phyloP scores from a whole-genome alignment of 2,113 vertebrate genomes.

The Turnix velox region DNA sequence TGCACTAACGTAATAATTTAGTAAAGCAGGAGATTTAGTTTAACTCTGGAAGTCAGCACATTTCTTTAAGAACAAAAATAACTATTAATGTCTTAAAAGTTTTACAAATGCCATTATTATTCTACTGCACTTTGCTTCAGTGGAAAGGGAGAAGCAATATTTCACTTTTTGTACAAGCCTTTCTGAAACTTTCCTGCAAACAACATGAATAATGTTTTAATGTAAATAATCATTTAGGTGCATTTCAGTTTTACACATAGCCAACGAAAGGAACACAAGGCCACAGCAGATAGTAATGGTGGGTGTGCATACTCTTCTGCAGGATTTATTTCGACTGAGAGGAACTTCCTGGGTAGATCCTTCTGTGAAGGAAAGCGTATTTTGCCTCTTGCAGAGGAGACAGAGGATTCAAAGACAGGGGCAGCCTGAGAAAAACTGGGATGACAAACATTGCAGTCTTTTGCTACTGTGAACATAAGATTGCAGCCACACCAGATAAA shows the following conservation, averaged over 20 bases:
- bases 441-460: fast-evolving
- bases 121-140: neutral
- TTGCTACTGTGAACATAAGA: neutral
- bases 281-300: neutral
- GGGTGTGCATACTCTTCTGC: no score
- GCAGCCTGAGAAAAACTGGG: neutral
- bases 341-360: neutral
- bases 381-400: neutral
- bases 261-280: neutral
- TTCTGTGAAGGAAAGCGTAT: neutral
- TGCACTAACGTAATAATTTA: neutral
- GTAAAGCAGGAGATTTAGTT: neutral
- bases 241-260: neutral
- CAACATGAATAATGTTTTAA: neutral
- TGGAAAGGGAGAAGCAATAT: neutral
- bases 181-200: neutral
- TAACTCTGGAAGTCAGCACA: neutral
- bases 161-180: neutral
- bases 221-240: neutral
- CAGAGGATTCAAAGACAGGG: neutral
- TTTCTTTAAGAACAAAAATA: neutral
- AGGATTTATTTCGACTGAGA: neutral
- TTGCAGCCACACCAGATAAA: neutral
- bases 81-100: neutral
- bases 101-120: neutral